A percentile compares a stretch with the other conserved stretches of the same genome.
Conservation (phyloP, 2,888 invertebrate species). For the Andricus curvator region DNA sequence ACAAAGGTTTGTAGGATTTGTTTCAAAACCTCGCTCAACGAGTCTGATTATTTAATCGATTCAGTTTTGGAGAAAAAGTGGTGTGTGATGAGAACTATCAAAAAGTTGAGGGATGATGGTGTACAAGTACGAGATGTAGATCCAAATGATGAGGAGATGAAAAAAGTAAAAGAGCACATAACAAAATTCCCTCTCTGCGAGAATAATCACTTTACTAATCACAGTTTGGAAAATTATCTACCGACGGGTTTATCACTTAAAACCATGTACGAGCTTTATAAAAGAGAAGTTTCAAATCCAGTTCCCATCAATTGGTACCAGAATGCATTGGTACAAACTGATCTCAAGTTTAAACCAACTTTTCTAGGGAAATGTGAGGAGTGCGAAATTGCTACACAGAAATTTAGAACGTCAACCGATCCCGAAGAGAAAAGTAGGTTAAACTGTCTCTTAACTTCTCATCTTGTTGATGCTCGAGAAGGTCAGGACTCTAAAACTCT, state of each 20-base stretch:
- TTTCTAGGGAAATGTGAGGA: background rate
- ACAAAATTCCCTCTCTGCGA: slow-evolving; percentile 34
- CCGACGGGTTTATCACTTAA: slow-evolving; percentile 1
- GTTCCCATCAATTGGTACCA: background rate
- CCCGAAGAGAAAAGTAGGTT: background rate
- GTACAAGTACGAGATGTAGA: no score
- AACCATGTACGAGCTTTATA: slow-evolving; percentile 26
- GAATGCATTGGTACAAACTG: background rate
- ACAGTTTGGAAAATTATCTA: slow-evolving; percentile 29
- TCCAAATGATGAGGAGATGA: slow-evolving; percentile 8
- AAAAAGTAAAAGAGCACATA: background rate
- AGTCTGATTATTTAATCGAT: background rate
- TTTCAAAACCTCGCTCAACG: background rate
- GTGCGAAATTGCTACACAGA: background rate
- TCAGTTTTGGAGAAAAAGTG: slow-evolving; percentile 14
- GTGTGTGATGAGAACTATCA: background rate
- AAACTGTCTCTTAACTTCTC: background rate
- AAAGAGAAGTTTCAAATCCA: background rate
- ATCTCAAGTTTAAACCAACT: background rate
- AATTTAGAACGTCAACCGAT: background rate
- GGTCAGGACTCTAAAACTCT: background rate
- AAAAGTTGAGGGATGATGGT: no score
- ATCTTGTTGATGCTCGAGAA: slow-evolving; percentile 13
- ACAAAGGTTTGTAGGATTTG: background rate
- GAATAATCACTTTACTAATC: background rate